Percentiles rank a stretch among this genome's conserved stretches.
Evolutionary conservation across 2,888 invertebrate genomes (phyloP).

Genomic region (Drosophila testacea): DNA sequence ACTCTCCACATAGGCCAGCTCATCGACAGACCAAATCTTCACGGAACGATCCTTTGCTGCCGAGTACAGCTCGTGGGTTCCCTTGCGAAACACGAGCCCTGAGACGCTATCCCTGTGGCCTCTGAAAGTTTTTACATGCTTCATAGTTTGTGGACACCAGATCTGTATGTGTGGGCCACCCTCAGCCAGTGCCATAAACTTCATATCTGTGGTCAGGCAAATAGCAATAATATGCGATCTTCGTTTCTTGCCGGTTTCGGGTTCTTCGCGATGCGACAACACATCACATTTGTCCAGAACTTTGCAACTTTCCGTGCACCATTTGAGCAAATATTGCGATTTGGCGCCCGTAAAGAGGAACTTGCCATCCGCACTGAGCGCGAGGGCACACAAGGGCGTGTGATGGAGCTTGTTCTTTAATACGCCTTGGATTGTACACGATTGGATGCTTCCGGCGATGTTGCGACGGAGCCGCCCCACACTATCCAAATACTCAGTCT

Average conservation of each 20-base stretch:
- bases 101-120: conserved; percentile 91
- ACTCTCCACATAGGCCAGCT: conserved; percentile 98
- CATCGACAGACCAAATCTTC: conserved; percentile 98
- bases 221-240: conserved; percentile 87
- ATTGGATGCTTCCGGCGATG: conserved; percentile 89
- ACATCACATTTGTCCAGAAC: conserved; percentile 87
- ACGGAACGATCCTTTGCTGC: conserved; percentile 92
- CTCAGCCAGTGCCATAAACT: conserved; percentile 92
- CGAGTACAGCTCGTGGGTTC: conserved; percentile 94
- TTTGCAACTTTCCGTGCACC: conserved; percentile 89
- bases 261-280: conserved; percentile 84
- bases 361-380: conserved; percentile 90
- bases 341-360: conserved; percentile 94
- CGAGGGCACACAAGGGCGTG: conserved; percentile 92
- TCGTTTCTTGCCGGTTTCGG: conserved; percentile 75
- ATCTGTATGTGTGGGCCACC: conserved; percentile 90
- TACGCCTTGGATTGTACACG: conserved; percentile 85
- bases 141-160: conserved; percentile 92
- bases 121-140: conserved; percentile 91
- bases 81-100: conserved; percentile 93
- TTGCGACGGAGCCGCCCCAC: conserved; percentile 91
- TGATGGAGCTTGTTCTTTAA: conserved; percentile 92
- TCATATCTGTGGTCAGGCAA: conserved; percentile 91
- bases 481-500: conserved; percentile 94
- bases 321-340: conserved; percentile 95